Percentiles rank a stretch among this genome's conserved stretches.
Conservation (phyloP, 2,888 invertebrate species). For the Perizoma flavofasciatum region DNA sequence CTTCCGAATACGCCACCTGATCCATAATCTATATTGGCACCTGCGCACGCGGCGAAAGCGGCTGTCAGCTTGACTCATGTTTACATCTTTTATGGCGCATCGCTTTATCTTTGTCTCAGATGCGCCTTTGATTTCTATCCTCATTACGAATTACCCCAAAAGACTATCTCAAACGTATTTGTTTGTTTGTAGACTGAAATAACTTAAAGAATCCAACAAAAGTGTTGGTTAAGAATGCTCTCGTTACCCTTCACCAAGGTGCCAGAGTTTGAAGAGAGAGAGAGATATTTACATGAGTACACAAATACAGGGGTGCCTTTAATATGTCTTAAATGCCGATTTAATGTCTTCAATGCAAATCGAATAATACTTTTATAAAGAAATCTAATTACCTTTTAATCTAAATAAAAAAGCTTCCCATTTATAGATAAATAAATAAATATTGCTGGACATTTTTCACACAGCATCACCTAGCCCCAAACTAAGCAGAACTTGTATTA, state of each 20-base stretch:
- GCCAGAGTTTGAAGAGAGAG: background rate
- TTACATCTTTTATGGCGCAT: conserved; percentile 19
- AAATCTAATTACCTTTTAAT: too few relatives aligned
- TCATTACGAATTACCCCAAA: conserved; percentile 12
- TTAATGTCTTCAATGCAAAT: too few relatives aligned
- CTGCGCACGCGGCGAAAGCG: conserved; percentile 8
- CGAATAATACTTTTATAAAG: too few relatives aligned
- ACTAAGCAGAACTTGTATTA: too few relatives aligned
- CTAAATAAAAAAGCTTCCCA: too few relatives aligned
- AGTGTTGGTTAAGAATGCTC: conserved; percentile 9
- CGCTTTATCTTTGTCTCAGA: conserved; percentile 18
- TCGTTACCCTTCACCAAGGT: conserved; percentile 15
- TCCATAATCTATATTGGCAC: conserved; percentile 7
- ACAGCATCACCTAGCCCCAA: too few relatives aligned
- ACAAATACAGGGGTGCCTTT: too few relatives aligned
- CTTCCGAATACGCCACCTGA: conserved; percentile 1
- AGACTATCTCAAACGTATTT: conserved; percentile 11
- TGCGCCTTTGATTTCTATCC: conserved; percentile 21
- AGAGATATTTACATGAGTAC: background rate
- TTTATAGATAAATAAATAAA: too few relatives aligned
- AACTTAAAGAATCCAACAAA: conserved; percentile 16
- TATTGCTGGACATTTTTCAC: too few relatives aligned
- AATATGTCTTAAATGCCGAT: too few relatives aligned
- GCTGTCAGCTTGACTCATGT: conserved; percentile 20
- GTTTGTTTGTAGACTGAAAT: conserved; percentile 23